These are phyloP conservation scores for Procambarus virginalis DNA, from an alignment of 1,140 invertebrate genomes.

Conservation along the genomic window DNA sequence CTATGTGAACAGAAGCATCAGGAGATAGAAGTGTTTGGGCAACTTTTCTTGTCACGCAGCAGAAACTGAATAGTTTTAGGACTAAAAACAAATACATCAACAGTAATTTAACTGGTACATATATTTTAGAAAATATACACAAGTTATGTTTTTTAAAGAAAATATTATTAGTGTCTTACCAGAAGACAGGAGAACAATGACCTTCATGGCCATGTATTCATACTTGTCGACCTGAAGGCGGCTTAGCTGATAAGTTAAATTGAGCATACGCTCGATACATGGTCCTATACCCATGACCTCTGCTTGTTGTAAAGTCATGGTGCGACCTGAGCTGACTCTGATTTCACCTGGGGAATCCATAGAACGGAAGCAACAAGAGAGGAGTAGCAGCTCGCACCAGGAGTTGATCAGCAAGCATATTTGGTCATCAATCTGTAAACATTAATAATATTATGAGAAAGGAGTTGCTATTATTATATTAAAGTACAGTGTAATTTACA, in stretches of 20 bases:
- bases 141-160: background rate
- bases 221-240: slow-evolving; percentile 94
- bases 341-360: slow-evolving; percentile 91
- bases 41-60: too few species aligned
- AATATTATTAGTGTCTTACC: slow-evolving; percentile 77
- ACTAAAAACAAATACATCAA: too few species aligned
- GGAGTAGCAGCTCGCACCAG: slow-evolving; percentile 95
- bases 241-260: slow-evolving; percentile 93
- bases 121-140: too few species aligned
- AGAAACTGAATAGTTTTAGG: too few species aligned
- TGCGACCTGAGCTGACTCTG: slow-evolving; percentile 80
- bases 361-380: slow-evolving; percentile 93
- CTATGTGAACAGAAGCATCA: too few species aligned
- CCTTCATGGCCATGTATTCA: slow-evolving; percentile 97
- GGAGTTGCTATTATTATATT: too few species aligned
- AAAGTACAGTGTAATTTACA: too few species aligned
- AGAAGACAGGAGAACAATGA: slow-evolving; percentile 92
- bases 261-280: slow-evolving; percentile 94
- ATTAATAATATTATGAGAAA: slow-evolving; percentile 30
- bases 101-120: too few species aligned
- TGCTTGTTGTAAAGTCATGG: slow-evolving; percentile 71
- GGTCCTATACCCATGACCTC: slow-evolving; percentile 83
- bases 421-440: slow-evolving; percentile 92
- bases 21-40: too few species aligned
- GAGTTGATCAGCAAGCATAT: slow-evolving; percentile 97